Evolutionary conservation across 2,113 vertebrate species (phyloP).

Genomic region (Lepisosteus oculatus): DNA sequence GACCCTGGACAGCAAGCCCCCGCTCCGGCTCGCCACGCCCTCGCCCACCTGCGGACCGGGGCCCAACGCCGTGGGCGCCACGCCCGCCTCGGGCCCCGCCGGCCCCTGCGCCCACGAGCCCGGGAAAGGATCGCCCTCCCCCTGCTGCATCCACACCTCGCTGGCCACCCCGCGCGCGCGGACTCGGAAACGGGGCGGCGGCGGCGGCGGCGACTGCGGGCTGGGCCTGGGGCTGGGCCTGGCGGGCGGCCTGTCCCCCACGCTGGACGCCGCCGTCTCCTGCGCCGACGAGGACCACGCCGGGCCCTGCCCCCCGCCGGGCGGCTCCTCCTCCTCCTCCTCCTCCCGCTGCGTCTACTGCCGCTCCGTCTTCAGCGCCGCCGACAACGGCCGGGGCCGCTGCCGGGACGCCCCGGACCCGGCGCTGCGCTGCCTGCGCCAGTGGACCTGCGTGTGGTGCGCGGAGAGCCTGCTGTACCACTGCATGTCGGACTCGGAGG

Average conservation of each 20-base stretch:
- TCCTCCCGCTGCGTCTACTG: slow-evolving; percentile 86
- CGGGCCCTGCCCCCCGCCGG: slow-evolving; percentile 65
- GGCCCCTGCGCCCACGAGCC: slow-evolving; percentile 66
- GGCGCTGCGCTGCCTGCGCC: slow-evolving; percentile 77
- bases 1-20: slow-evolving; percentile 65
- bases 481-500: slow-evolving; percentile 93
- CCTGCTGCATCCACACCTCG: slow-evolving; percentile 72
- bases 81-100: slow-evolving; percentile 55
- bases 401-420: slow-evolving; percentile 88
- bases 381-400: slow-evolving; percentile 82
- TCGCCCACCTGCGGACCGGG: slow-evolving; percentile 59
- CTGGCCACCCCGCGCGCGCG: slow-evolving; percentile 65
- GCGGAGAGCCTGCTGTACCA: slow-evolving; percentile 91
- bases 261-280: slow-evolving; percentile 15
- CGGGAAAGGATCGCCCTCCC: slow-evolving; percentile 63
- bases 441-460: slow-evolving; percentile 90
- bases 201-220: slow-evolving; percentile 27
- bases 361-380: slow-evolving; percentile 80
- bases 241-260: slow-evolving; percentile 64
- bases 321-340: slow-evolving; percentile 57
- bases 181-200: slow-evolving; percentile 61
- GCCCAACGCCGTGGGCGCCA: slow-evolving; percentile 55
- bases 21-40: slow-evolving; percentile 54
- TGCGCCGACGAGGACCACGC: slow-evolving; percentile 43
- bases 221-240: slow-evolving; percentile 21